These are phyloP conservation scores for Endomychus coccineus DNA, from an alignment of 2,888 invertebrate species.

Conservation along the genomic window DNA sequence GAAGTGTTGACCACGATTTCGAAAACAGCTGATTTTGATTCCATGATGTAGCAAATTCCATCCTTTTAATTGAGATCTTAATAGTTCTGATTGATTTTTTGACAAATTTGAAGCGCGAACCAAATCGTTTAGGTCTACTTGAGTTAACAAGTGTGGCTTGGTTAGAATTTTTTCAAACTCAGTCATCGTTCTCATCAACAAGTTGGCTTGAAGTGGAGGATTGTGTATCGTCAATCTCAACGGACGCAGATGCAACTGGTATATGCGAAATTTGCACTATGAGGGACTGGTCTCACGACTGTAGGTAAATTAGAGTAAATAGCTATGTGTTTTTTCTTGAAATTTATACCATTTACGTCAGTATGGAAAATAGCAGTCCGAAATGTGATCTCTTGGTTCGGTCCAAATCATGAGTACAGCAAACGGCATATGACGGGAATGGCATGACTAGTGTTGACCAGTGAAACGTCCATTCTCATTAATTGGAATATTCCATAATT, in stretches of 20 bases:
- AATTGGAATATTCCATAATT: too few species aligned
- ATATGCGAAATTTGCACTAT: conserved; percentile 1
- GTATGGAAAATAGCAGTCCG: too few species aligned
- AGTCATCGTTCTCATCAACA: conserved; percentile 1
- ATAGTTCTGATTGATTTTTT: conserved; percentile 13
- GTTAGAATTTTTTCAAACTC: neutral
- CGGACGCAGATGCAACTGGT: neutral
- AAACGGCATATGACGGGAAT: too few species aligned
- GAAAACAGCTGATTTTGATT: conserved; percentile 2
- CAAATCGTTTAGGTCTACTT: conserved; percentile 1
- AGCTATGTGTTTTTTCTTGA: too few species aligned
- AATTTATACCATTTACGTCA: too few species aligned
- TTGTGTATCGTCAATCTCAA: neutral
- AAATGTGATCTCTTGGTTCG: too few species aligned
- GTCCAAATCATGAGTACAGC: too few species aligned
- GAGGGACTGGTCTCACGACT: conserved; percentile 6
- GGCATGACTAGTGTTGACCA: too few species aligned
- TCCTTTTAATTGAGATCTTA: conserved; percentile 11
- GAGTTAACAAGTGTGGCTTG: conserved; percentile 1
- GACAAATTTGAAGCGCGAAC: conserved; percentile 11
- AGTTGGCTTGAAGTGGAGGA: neutral
- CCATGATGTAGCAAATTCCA: conserved; percentile 6
- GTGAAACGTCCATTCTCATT: too few species aligned
- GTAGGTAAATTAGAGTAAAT: too few species aligned
- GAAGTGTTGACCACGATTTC: conserved; percentile 2